Conservation (phyloP, 2,888 invertebrate genomes). For the Agrenia bidenticulata region DNA sequence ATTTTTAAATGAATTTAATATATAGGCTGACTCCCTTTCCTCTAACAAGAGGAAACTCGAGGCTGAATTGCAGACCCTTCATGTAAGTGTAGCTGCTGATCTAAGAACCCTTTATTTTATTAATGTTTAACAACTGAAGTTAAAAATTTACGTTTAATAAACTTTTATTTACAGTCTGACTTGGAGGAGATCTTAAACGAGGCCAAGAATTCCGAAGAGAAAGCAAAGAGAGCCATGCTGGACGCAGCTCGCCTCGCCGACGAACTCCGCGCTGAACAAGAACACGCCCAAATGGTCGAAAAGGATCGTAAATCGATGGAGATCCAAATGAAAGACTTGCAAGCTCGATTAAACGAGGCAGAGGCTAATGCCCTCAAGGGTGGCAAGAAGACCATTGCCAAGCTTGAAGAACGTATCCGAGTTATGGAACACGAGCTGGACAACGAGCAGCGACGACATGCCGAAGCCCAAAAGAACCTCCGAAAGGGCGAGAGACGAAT, state of each 20-base stretch:
- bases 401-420: slow-evolving; percentile 60
- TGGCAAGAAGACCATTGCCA: slow-evolving; percentile 84
- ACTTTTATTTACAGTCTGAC: slow-evolving; percentile 57
- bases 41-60: slow-evolving; percentile 89
- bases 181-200: slow-evolving; percentile 55
- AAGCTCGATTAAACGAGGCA: slow-evolving; percentile 92
- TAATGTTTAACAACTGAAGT: background rate
- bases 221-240: slow-evolving; percentile 60
- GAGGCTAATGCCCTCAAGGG: slow-evolving; percentile 97
- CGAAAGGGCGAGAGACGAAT: slow-evolving; percentile 61
- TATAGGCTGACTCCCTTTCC: slow-evolving; percentile 32
- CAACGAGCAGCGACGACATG: slow-evolving; percentile 61
- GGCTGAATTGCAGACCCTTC: slow-evolving; percentile 71
- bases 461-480: slow-evolving; percentile 61
- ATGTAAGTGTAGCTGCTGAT: too few relatives aligned
- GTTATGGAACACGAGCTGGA: slow-evolving; percentile 61
- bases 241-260: slow-evolving; percentile 80
- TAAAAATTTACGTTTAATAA: background rate
- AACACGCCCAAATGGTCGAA: slow-evolving; percentile 96
- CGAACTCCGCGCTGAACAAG: slow-evolving; percentile 98
- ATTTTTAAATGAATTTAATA: too few relatives aligned
- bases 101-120: background rate
- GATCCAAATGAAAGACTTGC: slow-evolving; percentile 70
- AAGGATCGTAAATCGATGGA: slow-evolving; percentile 97
- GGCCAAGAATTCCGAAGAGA: slow-evolving; percentile 57